Evolutionary conservation across 2,797 vertebrate genomes (phyloP).

Genomic region (Crossoptilon crossoptilon): DNA sequence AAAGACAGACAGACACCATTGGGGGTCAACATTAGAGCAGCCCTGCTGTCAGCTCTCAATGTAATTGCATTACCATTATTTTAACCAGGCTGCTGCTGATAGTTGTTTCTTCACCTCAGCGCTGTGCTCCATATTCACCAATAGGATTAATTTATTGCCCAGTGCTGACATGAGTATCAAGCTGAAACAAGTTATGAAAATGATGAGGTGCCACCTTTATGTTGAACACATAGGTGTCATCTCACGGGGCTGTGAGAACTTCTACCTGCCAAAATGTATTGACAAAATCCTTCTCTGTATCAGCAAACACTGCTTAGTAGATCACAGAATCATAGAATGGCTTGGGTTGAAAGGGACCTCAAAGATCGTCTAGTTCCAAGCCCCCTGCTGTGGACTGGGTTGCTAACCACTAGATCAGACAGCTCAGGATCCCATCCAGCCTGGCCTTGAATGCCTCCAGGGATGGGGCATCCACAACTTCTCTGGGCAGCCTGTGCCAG

Average conservation of each 20-base stretch:
- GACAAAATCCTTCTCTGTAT: neutral
- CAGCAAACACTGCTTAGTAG: neutral
- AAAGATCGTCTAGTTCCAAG: too few species aligned
- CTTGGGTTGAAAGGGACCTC: too few species aligned
- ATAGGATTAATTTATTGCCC: neutral
- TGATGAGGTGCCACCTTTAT: neutral
- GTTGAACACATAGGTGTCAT: neutral
- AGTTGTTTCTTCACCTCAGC: neutral
- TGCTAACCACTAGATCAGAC: too few species aligned
- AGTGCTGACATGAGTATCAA: neutral
- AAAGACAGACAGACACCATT: neutral
- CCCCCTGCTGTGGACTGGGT: too few species aligned
- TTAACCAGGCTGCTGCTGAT: neutral
- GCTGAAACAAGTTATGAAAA: neutral
- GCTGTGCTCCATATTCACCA: neutral
- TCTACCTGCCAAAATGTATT: neutral
- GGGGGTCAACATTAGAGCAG: neutral
- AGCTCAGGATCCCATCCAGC: too few species aligned
- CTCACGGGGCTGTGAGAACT: neutral
- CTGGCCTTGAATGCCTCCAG: too few species aligned
- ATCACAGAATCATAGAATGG: neutral
- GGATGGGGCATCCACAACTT: too few species aligned
- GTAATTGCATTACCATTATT: neutral
- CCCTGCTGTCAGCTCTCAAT: neutral
- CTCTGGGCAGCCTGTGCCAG: too few species aligned